Conservation (phyloP, 2,888 invertebrate genomes). For the Lymantria dispar region DNA sequence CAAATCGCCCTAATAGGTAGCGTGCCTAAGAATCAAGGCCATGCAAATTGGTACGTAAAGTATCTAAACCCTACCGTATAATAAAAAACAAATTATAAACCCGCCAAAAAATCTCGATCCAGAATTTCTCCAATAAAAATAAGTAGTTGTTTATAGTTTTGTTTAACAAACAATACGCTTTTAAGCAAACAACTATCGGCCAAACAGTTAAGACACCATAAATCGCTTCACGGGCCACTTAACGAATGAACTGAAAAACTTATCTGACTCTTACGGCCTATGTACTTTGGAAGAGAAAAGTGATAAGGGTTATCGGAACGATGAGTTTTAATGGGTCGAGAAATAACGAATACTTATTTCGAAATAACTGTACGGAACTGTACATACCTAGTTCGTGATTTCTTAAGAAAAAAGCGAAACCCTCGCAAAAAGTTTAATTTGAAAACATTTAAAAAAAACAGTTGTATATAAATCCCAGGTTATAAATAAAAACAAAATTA, state of each 20-base stretch:
- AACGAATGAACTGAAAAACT: constrained; percentile 79
- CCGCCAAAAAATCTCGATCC: background rate
- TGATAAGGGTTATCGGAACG: constrained; percentile 5
- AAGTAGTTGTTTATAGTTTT: constrained; percentile 14
- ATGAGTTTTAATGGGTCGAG: background rate
- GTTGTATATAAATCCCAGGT: no score
- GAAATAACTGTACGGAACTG: background rate
- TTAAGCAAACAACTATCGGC: constrained; percentile 56
- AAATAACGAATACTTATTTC: background rate
- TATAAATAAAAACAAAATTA: no score
- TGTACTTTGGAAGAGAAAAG: constrained; percentile 21
- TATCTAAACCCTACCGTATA: no score
- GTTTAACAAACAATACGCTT: constrained; percentile 30
- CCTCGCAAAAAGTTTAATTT: no score
- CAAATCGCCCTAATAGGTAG: no score
- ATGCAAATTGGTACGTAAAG: no score
- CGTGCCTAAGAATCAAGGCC: no score
- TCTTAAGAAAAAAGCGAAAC: no score
- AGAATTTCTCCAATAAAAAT: background rate
- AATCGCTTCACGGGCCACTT: constrained; percentile 74
- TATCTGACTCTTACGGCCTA: constrained; percentile 56
- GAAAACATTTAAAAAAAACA: no score
- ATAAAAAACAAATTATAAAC: no score
- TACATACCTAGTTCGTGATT: background rate
- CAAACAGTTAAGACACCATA: constrained; percentile 58